phyloP scores from a whole-genome alignment of 2,113 vertebrate species.

The Pogona vitticeps region DNA sequence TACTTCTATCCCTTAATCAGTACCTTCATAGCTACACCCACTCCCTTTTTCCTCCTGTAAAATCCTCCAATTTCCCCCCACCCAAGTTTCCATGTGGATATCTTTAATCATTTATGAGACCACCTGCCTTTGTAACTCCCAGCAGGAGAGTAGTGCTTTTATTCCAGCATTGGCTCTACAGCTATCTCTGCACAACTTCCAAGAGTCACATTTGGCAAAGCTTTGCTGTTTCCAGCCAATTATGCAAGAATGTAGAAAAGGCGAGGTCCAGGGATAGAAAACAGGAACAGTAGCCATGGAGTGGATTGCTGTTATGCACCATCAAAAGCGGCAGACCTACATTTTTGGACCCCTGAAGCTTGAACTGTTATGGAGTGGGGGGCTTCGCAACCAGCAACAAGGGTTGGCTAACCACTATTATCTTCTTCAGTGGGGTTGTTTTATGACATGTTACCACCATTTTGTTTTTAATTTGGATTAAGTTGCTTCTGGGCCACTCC shows the following conservation, averaged over 20 bases:
- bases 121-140: neutral
- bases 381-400: no score
- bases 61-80: neutral
- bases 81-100: neutral
- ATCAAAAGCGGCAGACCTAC: no score
- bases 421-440: no score
- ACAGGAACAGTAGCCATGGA: neutral
- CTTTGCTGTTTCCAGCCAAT: neutral
- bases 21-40: neutral
- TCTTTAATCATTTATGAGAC: neutral
- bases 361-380: no score
- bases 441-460: no score
- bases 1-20: neutral
- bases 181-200: neutral
- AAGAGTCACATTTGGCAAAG: neutral
- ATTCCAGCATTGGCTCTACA: neutral
- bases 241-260: neutral
- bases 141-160: neutral
- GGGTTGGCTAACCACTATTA: no score
- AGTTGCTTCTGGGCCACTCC: no score
- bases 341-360: no score
- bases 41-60: neutral
- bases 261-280: neutral
- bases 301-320: no score
- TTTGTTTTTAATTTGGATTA: no score